Evolutionary conservation across 1,140 invertebrate species (phyloP), one percentile per base, ranked within the genome.

Genomic region (Camponotus pennsylvanicus): DNA sequence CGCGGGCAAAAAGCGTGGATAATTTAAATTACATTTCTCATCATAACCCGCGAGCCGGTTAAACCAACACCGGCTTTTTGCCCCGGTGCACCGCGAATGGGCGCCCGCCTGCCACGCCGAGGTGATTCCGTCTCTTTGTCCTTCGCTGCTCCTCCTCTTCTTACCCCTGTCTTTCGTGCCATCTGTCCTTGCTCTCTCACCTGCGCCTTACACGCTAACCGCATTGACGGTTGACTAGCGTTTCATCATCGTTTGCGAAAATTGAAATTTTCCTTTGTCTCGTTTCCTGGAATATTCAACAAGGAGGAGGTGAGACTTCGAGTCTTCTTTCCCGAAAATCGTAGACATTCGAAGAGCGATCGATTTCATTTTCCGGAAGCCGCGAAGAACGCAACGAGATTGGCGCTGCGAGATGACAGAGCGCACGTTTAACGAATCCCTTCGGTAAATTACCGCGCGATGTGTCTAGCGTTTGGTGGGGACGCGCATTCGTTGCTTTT

Each of bases 1-100:
- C 67, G 69, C 34, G 67, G 37, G 78, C 87, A 94, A 94, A 91
- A 94, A 94, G 92, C 92, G 89, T 93, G 88, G 91, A 94, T 94
- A 94, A 94, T 95, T 94, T 94, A 93, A 95, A 94, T 94, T 94
- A 94, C 91, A 90, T 93, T 94, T 93, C 92, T 92, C 90, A 91
- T 92, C 93, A 93, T 93, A 93, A 92, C 90, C 89, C 88, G 88
- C 70, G 76, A 90, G 89, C 80, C 91, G 88, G 91, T 92, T 93
- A 92, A 93, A 93, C 91, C 91, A 91, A 92, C 91, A 92, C 82
- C 64, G 85, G 69, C 52, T 90, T 92, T 92, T 92, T 93, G 85
- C 42, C 61, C 75, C 37, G 77, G 49, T 64, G 64, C 59, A 75
- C 59, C 70, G 73, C 73, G 84, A 77, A 64, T 84, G 89, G 63